Base-by-base conservation (phyloP, 2,113 vertebrate genomes). In the Gallinago paraguaiae region DNA sequence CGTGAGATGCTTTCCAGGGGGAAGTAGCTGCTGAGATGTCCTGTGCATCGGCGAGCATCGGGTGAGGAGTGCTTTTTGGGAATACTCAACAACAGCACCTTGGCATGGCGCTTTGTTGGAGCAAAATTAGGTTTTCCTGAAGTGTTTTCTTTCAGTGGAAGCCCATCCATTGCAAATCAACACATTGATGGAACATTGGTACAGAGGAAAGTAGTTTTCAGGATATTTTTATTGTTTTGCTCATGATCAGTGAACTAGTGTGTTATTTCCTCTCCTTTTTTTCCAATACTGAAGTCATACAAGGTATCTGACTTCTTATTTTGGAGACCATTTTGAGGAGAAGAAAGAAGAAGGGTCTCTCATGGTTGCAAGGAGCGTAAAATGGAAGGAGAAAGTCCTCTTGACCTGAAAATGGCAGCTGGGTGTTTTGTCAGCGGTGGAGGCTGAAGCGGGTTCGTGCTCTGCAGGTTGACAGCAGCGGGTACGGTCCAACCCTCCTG, bases 261-360 rank as follows among this genome's bases (percentile, higher is more conserved):
- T 0, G 0, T 68, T 51, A 11, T 20, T 64, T 78, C 30, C 12
- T 27, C 43, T 61, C 56, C 11, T 20, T 22, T 53, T 57, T 37
- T 63, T 27, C 48, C 1, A 1, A 0, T 35, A 9, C 1, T 3
- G 25, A 50, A 54, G 17, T 54, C 14, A 8, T 2, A 4, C 0
- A 1, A 7, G 5, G 5, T 57, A 72, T 80, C 17, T 69, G 50
- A 18, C 37, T 75, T 6, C 70, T 7, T 6, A 8, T 67, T 90
- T 80, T 61, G 67, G 68, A 71, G 17, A 51, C 23, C 12, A 0
- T 23, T 53, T 45, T 53, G 39, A 76, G 39, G 19, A 56, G 11
- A 18, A 56, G 51, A 65, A 84, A 39, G 41, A 6, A 64, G 13
- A 5, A 68, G 33, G 13, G 28, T 67, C 51, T 88, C 30, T 67